Evolutionary conservation across 2,797 vertebrate genomes (phyloP), one percentile per base, ranked within the genome.

Genomic region (Avahi laniger): DNA sequence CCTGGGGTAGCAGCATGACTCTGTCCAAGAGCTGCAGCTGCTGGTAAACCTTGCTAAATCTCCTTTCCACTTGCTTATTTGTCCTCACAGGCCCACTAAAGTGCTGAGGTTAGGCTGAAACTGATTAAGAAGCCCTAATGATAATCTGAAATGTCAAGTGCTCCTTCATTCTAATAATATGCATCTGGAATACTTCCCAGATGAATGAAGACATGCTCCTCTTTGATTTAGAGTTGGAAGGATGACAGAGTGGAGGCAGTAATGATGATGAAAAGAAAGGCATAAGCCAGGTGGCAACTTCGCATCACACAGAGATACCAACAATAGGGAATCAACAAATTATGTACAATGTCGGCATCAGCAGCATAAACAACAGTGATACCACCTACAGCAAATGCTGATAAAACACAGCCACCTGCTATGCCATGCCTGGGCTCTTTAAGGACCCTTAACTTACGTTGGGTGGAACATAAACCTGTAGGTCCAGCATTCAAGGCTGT

Each of bases 91-190:
- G 78, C 83, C 95, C 93, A 57, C 72, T 73, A 85, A 97, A 94
- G 3, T 13, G 26, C 43, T 28, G n/a, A 80, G 92, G 89, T 85
- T 96, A 59, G 35, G 72, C 88, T 67, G 85, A 75, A 63, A 46
- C 95, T 96, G 97, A 97, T 97, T 92, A 96, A 94, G 96, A 96
- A 97, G 91, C 85, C 92, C 97, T 95, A 43, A 85, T 81, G 97
- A 97, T 91, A 95, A 96, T 89, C 90, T 80, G 91, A 97, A 98
- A 98, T 97, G 98, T 97, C 98, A 98, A 97, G 97, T 76, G 92
- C 95, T 91, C 79, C 96, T 92, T 89, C 82, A 75, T 57, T 79
- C 95, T 97, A 15, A 0, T 81, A 94, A 93, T 91, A 83, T 0
- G 85, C 0, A 0, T 85, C 95, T 98, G 97, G 96, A 97, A 96